These are phyloP conservation scores for Conus canariensis DNA, from an alignment of 2,888 invertebrate species.

Conservation along the genomic window DNA sequence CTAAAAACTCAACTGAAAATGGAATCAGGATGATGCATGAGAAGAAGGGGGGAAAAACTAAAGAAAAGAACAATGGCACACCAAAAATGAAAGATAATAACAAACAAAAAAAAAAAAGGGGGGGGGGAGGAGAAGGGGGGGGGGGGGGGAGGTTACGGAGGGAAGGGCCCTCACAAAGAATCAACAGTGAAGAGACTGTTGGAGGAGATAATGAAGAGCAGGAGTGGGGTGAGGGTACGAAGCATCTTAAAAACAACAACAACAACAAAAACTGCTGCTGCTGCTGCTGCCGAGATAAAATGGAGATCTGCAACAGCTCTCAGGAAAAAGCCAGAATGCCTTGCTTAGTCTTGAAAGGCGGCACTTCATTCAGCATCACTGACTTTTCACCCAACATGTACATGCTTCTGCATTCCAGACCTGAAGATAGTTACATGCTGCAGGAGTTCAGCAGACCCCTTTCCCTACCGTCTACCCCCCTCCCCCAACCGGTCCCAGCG, in stretches of 20 bases:
- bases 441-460: neutral
- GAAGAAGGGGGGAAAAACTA: neutral
- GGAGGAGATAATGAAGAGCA: neutral
- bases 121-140: neutral
- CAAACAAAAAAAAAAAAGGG: neutral
- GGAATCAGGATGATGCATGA: constrained; percentile 13
- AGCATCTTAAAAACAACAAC: no score
- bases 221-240: neutral
- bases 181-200: neutral
- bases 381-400: neutral
- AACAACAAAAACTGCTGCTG: no score
- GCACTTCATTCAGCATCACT: neutral
- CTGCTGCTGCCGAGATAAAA: neutral
- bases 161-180: neutral
- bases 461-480: neutral
- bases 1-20: neutral
- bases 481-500: neutral
- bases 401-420: neutral
- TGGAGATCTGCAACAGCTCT: neutral
- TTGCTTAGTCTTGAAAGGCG: neutral
- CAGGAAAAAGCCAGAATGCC: neutral
- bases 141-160: neutral
- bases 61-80: neutral
- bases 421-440: neutral
- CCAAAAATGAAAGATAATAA: neutral